Evolutionary conservation across 1,140 invertebrate genomes (phyloP), one percentile per base, ranked within the genome.

Genomic region (Drosophila willistoni): DNA sequence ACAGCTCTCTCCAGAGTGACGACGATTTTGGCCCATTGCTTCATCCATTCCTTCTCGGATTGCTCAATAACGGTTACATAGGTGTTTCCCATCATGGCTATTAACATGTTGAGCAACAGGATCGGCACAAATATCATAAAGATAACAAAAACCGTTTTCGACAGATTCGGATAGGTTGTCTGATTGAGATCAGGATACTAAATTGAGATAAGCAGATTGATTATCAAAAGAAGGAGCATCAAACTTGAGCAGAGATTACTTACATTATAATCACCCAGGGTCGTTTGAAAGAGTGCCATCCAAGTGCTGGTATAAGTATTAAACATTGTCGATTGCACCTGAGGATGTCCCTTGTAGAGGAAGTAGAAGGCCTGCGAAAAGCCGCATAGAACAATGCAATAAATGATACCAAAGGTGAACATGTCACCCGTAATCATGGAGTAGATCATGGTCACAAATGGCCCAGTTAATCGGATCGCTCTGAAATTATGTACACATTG

Each of bases 31-130:
- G 98, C 98, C 97, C 98, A 99, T 96, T 99, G 98, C 93, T 99
- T 99, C 91, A 99, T 96, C 96, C 97, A 99, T 92, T 99, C 98
- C 92, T 99, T 99, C 92, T 99, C 98, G 55, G 98, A 99, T 91
- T 98, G 97, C 91, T 98, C 97, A 69, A 99, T 99, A 57, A 99
- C 97, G 79, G 99, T 97, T 3, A 98, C 98, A 90, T 99, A 99
- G 0, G 98, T 99, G 92, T 99, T 99, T 12, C 97, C 98, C 98
- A 99, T 99, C 98, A 99, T 99, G 68, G 98, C 98, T 77, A 99
- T 99, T 85, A 99, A 94, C 97, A 99, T 97, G 95, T 99, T 99
- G 4, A 99, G 94, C 76, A 99, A 93, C 14, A 99, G 93, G 83
- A 99, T 98, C 0, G 98, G 98, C 64, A 99, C 97, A 56, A 99